Percentiles rank a stretch among this genome's conserved stretches.
These are phyloP conservation scores for Morone saxatilis DNA, from an alignment of 2,113 vertebrate genomes.

Conservation along the genomic window DNA sequence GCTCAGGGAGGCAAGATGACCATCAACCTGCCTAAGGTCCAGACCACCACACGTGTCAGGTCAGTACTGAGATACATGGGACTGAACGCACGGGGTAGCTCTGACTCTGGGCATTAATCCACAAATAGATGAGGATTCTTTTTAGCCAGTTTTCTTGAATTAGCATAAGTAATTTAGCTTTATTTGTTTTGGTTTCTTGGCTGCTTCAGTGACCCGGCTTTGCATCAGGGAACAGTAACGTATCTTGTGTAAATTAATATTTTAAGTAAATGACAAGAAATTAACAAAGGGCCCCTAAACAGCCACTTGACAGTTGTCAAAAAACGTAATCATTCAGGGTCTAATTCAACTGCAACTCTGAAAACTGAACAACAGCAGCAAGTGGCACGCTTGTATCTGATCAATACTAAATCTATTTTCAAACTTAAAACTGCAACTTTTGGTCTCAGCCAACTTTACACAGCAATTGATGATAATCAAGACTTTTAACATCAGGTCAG, in stretches of 20 bases:
- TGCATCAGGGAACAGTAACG: conserved; percentile 3
- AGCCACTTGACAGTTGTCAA: background rate
- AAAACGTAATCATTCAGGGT: background rate
- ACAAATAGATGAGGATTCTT: background rate
- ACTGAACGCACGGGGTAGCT: background rate
- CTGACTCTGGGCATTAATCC: background rate
- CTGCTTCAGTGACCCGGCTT: background rate
- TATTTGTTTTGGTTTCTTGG: conserved; percentile 26
- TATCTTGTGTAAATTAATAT: background rate
- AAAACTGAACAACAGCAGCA: conserved; percentile 3
- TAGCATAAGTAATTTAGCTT: conserved; percentile 8
- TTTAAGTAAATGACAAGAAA: background rate
- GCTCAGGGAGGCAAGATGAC: conserved; percentile 90
- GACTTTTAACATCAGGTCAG: conserved; percentile 52
- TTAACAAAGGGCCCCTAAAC: background rate
- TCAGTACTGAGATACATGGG: conserved; percentile 70
- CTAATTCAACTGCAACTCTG: background rate
- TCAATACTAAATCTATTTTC: conserved; percentile 46
- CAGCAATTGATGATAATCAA: conserved; percentile 63
- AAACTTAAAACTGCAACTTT: conserved; percentile 51
- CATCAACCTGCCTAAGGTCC: conserved; percentile 90
- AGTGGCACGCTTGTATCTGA: background rate
- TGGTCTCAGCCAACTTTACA: conserved; percentile 40
- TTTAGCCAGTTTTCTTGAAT: background rate
- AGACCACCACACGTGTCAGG: conserved; percentile 89